phyloP scores from a whole-genome alignment of 1,140 invertebrate genomes.

The Drosophila athabasca region DNA sequence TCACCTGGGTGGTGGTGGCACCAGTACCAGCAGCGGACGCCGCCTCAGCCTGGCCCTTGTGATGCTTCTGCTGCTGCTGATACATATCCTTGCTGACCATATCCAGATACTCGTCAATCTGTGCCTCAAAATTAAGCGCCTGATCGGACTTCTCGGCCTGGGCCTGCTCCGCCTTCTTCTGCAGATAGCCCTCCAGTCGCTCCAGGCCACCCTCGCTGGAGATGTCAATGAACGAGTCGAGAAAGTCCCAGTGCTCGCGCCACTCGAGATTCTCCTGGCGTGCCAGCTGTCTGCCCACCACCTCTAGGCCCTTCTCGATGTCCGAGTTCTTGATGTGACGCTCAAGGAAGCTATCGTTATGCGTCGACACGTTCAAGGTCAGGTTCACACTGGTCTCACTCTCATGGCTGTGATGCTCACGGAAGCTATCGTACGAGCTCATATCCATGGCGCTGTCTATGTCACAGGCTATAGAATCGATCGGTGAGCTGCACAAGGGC shows the following conservation, averaged over 20 bases:
- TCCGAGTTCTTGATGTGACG: conserved; percentile 88
- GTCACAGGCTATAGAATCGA: no score
- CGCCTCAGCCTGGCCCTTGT: no score
- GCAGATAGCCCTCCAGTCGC: conserved; percentile 90
- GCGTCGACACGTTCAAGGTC: conserved; percentile 20
- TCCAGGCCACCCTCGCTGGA: conserved; percentile 88
- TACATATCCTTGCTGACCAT: conserved; percentile 30
- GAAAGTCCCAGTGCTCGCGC: conserved; percentile 96
- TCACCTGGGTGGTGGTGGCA: conserved; percentile 39
- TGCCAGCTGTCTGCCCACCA: conserved; percentile 91
- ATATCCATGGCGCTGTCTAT: no score
- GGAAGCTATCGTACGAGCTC: no score
- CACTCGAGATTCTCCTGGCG: conserved; percentile 90
- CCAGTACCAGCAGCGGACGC: not conserved
- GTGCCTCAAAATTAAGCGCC: conserved; percentile 13
- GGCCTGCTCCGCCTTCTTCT: conserved; percentile 75
- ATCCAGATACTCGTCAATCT: conserved; percentile 50
- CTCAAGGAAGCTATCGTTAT: conserved; percentile 67
- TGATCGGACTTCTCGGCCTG: conserved; percentile 30
- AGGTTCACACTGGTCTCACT: not conserved
- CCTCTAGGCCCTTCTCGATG: conserved; percentile 92
- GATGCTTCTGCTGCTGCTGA: not conserved
- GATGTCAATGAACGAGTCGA: conserved; percentile 91
- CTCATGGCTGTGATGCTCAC: no score
- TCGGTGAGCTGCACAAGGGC: not conserved